phyloP scores from a whole-genome alignment of 2,797 vertebrate genomes.

The Megalops cyprinoides region DNA sequence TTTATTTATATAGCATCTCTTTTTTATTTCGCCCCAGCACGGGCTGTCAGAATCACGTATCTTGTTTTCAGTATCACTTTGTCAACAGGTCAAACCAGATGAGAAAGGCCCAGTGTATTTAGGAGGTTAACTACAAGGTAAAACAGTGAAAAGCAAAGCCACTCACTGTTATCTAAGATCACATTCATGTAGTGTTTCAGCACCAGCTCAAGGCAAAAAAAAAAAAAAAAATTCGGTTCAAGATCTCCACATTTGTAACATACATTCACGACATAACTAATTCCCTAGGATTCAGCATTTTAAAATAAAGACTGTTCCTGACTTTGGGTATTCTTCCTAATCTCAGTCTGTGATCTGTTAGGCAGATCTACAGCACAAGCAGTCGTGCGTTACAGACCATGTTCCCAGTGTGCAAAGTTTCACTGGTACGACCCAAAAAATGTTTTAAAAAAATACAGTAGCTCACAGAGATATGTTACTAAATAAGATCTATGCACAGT shows the following conservation, averaged over 20 bases:
- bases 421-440: too few relatives aligned
- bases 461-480: neutral
- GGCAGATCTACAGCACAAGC: too few relatives aligned
- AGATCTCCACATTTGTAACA: neutral
- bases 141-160: neutral
- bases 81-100: constrained; percentile 4
- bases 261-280: neutral
- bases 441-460: neutral
- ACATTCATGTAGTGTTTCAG: too few relatives aligned
- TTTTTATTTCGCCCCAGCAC: neutral
- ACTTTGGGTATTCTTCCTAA: too few relatives aligned
- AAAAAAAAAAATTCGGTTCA: too few relatives aligned
- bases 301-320: too few relatives aligned
- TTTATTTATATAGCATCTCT: constrained; percentile 1
- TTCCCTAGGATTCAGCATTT: too few relatives aligned
- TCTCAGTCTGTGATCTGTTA: too few relatives aligned
- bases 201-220: too few relatives aligned
- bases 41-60: neutral
- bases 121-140: neutral
- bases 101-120: neutral
- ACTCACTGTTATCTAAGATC: neutral
- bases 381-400: too few relatives aligned
- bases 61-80: constrained; percentile 12
- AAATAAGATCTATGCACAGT: neutral
- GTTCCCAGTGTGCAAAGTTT: too few relatives aligned